Percentiles rank a stretch among this genome's conserved stretches.
phyloP scores from a whole-genome alignment of 2,797 vertebrate genomes.

The Scleropages formosus region DNA sequence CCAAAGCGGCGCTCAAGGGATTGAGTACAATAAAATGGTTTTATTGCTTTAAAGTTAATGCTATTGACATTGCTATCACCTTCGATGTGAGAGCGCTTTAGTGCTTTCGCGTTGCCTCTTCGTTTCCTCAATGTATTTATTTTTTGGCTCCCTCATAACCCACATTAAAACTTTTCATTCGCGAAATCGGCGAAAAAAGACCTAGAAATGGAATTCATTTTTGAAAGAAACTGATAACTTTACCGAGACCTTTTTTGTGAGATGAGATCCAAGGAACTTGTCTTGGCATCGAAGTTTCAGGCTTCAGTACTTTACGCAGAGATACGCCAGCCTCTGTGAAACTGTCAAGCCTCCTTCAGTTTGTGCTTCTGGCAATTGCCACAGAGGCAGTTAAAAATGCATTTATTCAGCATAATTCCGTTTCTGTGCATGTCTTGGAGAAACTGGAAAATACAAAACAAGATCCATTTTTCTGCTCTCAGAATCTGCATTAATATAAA shows the following conservation, averaged over 20 bases:
- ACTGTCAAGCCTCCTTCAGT: not conserved
- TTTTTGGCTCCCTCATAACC: not conserved
- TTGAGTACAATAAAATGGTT: constrained; percentile 22
- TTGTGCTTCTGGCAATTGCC: constrained; percentile 11
- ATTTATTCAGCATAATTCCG: constrained; percentile 24
- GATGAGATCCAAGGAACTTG: too few species aligned
- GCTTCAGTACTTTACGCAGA: not conserved
- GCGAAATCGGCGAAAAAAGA: not conserved
- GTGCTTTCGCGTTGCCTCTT: constrained; percentile 15
- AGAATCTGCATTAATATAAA: constrained; percentile 7
- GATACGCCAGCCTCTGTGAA: constrained; percentile 21
- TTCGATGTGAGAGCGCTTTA: constrained; percentile 17
- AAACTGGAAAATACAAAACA: constrained; percentile 24
- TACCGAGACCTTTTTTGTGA: not conserved
- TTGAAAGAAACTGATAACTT: not conserved
- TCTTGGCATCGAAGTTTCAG: not conserved
- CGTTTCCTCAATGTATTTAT: not conserved
- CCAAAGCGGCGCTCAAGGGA: constrained; percentile 1
- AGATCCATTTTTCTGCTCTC: not conserved
- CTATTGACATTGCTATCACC: constrained; percentile 33
- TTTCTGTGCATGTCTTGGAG: constrained; percentile 18
- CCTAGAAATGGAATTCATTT: not conserved
- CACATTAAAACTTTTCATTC: not conserved
- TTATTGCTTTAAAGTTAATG: constrained; percentile 31
- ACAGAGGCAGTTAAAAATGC: not conserved